Evolutionary conservation across 1,140 invertebrate genomes (phyloP).

Genomic region (Anadara kagoshimensis): DNA sequence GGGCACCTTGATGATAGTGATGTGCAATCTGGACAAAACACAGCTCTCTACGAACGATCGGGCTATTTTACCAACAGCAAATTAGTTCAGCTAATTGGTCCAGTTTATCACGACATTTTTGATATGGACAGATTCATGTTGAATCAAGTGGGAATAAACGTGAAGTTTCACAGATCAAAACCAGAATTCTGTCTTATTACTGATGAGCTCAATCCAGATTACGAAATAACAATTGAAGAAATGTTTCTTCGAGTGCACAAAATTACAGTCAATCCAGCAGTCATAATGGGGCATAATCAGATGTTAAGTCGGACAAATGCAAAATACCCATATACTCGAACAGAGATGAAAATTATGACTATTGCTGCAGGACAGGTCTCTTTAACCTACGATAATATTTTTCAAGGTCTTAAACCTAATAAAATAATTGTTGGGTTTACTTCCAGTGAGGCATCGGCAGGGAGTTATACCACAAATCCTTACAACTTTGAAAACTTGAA

Average conservation of each 20-base stretch:
- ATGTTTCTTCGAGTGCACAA: conserved; percentile 36
- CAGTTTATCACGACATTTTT: conserved; percentile 35
- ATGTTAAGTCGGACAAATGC: conserved; percentile 18
- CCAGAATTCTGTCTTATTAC: conserved; percentile 31
- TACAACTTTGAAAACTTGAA: conserved; percentile 28
- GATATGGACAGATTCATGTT: conserved; percentile 33
- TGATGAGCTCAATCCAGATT: conserved; percentile 4
- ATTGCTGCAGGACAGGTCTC: conserved; percentile 23
- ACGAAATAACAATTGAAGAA: conserved; percentile 21
- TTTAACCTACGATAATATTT: conserved; percentile 28
- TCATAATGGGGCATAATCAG: conserved; percentile 33
- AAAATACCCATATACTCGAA: conserved; percentile 32
- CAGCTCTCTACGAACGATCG: not conserved
- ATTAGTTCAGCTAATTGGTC: conserved; percentile 16
- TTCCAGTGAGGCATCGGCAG: conserved; percentile 11
- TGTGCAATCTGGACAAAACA: conserved; percentile 22
- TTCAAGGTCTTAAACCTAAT: conserved; percentile 23
- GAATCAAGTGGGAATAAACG: conserved; percentile 19
- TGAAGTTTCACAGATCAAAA: conserved; percentile 26
- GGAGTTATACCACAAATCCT: conserved; percentile 27
- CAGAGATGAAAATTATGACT: conserved; percentile 20
- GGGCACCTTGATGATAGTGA: conserved; percentile 19
- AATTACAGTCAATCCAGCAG: conserved; percentile 19
- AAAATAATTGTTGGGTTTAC: conserved; percentile 28
- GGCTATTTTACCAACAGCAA: conserved; percentile 27